Evolutionary conservation across 2,888 invertebrate genomes (phyloP).

Genomic region (Cephonodes hylas): DNA sequence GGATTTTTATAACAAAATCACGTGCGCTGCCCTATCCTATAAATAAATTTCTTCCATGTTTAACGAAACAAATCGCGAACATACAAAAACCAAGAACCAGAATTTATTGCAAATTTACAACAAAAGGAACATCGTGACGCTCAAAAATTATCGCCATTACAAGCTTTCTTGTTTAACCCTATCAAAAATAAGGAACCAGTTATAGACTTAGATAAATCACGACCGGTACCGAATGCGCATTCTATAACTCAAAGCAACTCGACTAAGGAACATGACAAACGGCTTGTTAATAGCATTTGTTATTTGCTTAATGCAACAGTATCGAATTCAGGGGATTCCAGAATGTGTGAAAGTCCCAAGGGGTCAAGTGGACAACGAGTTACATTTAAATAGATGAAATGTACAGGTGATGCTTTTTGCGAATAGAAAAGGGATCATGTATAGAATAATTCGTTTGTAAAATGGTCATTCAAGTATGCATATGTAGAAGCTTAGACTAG

Average conservation of each 20-base stretch:
- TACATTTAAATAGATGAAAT: constrained; percentile 34
- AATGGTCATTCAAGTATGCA: too few species aligned
- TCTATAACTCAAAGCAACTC: constrained; percentile 39
- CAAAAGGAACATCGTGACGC: not conserved
- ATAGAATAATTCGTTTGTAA: not conserved
- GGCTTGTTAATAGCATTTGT: constrained; percentile 72
- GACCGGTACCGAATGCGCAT: not conserved
- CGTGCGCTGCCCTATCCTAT: too few species aligned
- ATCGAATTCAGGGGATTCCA: constrained; percentile 59
- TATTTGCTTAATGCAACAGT: constrained; percentile 49
- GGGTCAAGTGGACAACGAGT: constrained; percentile 34
- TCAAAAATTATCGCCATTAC: not conserved
- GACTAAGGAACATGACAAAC: constrained; percentile 60
- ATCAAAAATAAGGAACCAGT: constrained; percentile 22
- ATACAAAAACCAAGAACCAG: too few species aligned
- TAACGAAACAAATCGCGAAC: too few species aligned
- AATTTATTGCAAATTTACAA: too few species aligned
- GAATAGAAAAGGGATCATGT: not conserved
- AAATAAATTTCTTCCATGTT: too few species aligned
- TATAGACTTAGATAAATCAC: constrained; percentile 27
- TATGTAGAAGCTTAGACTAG: too few species aligned
- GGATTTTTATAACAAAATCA: too few species aligned
- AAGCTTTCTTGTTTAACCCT: not conserved
- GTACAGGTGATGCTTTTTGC: constrained; percentile 11
- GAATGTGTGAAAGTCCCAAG: constrained; percentile 40